Conservation (phyloP, 2,113 vertebrate species). For the Coracopsis vasa region DNA sequence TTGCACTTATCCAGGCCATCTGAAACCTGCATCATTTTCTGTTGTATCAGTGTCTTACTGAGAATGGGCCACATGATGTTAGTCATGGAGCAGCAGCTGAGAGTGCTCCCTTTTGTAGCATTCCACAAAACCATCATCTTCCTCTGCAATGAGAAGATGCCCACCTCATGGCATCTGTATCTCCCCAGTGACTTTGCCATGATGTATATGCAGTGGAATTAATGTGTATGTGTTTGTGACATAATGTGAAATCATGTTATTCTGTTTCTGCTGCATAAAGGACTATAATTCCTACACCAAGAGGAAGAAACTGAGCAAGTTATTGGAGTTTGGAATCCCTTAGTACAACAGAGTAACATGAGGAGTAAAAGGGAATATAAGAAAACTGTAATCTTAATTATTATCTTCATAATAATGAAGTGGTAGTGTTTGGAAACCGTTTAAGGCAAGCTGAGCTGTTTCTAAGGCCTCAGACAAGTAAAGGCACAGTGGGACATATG, state of each 20-base stretch:
- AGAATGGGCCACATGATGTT: neutral
- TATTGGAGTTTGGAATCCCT: neutral
- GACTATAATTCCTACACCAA: neutral
- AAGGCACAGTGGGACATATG: neutral
- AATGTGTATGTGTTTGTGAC: rapidly evolving
- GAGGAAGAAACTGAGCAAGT: neutral
- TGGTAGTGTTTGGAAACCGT: neutral
- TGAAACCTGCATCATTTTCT: neutral
- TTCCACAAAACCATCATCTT: neutral
- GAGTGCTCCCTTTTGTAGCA: neutral
- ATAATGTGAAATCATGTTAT: neutral
- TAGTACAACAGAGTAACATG: neutral
- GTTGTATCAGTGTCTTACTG: neutral
- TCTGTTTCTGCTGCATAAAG: neutral
- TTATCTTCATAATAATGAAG: neutral
- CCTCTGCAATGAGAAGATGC: neutral
- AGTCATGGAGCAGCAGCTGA: neutral
- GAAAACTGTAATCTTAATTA: neutral
- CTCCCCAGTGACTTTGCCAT: neutral
- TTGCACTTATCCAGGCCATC: neutral
- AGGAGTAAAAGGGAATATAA: neutral
- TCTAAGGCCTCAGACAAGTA: neutral
- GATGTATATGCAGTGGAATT: neutral
- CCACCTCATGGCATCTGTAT: neutral
- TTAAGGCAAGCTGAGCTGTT: neutral